Evolutionary conservation across 2,888 invertebrate species (phyloP).

Genomic region (Cryptocephalus primarius): DNA sequence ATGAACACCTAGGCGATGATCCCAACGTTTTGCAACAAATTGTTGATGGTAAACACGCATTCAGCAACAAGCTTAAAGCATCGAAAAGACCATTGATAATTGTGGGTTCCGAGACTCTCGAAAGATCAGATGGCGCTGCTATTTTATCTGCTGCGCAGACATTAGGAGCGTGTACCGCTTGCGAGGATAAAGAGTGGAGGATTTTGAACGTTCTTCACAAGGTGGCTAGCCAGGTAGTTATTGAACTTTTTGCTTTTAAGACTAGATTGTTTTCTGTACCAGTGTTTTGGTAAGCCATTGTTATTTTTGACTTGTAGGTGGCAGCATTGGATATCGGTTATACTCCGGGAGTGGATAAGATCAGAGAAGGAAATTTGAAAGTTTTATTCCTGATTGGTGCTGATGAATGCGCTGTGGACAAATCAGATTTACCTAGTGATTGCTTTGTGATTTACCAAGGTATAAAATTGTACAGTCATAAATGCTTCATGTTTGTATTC

Average conservation of each 20-base stretch:
- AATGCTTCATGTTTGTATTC: too few relatives aligned
- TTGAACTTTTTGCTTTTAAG: not conserved
- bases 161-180: constrained; percentile 51
- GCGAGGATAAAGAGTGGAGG: constrained; percentile 49
- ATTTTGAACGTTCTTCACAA: constrained; percentile 91
- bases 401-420: constrained; percentile 72
- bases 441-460: constrained; percentile 86
- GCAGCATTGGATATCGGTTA: constrained; percentile 96
- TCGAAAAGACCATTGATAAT: constrained; percentile 88
- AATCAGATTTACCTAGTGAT: constrained; percentile 67
- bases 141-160: constrained; percentile 65
- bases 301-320: constrained; percentile 37
- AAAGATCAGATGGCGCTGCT: constrained; percentile 65
- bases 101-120: constrained; percentile 76
- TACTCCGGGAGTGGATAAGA: constrained; percentile 54
- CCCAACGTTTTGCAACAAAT: constrained; percentile 64
- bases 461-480: constrained; percentile 22
- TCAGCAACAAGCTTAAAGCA: constrained; percentile 54
- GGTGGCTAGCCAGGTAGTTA: constrained; percentile 63
- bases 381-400: constrained; percentile 88
- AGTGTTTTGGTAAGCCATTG: not conserved
- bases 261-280: not conserved
- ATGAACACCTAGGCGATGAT: constrained; percentile 80
- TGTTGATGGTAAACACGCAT: constrained; percentile 56
- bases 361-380: constrained; percentile 53